These are phyloP conservation scores for Darevskia mixta DNA, from an alignment of 2,797 vertebrate genomes.

Conservation along the genomic window DNA sequence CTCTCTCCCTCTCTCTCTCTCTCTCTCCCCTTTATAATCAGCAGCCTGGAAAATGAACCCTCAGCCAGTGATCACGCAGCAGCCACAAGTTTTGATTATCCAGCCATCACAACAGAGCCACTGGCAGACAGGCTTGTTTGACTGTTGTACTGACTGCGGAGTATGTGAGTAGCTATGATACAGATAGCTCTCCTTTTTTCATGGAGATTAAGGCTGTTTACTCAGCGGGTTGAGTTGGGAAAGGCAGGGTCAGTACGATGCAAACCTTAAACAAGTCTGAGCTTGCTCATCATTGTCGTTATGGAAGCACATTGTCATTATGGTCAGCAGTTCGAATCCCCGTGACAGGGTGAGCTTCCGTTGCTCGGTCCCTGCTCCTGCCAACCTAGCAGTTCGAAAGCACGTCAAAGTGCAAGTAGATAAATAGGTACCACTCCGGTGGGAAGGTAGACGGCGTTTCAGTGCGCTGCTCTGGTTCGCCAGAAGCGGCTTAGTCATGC, in stretches of 20 bases:
- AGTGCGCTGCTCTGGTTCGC: too few relatives aligned
- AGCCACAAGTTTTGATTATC: neutral
- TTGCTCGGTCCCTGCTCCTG: too few relatives aligned
- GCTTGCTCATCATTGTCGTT: too few relatives aligned
- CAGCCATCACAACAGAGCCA: neutral
- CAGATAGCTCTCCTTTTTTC: neutral
- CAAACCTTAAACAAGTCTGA: neutral
- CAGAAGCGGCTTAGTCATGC: too few relatives aligned
- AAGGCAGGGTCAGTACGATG: neutral
- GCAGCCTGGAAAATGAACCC: neutral
- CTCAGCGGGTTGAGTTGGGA: neutral
- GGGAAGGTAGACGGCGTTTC: too few relatives aligned
- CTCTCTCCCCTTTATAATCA: neutral
- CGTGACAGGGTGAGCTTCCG: too few relatives aligned
- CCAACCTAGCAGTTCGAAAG: too few relatives aligned
- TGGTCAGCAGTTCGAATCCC: too few relatives aligned
- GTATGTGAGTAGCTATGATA: slow-evolving; percentile 16
- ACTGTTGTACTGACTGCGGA: slow-evolving; percentile 19
- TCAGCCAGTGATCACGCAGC: neutral
- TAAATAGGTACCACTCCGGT: too few relatives aligned
- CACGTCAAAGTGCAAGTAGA: too few relatives aligned
- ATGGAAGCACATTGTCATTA: too few relatives aligned
- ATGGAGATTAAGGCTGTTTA: neutral
- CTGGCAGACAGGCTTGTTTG: slow-evolving; percentile 4
- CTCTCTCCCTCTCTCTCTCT: too few relatives aligned